These are phyloP conservation scores for Meiosimyza decipiens DNA, from an alignment of 2,888 invertebrate genomes.

Conservation along the genomic window DNA sequence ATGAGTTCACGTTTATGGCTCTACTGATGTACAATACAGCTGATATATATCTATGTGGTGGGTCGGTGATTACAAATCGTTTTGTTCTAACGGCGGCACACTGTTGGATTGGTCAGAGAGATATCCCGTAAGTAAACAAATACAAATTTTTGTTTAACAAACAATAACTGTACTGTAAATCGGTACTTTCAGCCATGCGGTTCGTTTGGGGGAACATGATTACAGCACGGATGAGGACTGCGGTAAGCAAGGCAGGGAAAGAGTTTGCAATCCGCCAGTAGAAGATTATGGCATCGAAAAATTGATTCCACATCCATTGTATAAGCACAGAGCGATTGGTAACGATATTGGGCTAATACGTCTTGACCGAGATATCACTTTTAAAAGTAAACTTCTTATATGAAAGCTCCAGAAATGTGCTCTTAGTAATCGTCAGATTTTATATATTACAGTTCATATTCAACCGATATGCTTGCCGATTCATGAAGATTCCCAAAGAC, in stretches of 20 bases:
- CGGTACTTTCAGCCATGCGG: constrained; percentile 53
- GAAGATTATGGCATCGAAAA: constrained; percentile 62
- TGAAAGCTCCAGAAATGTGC: neutral
- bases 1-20: constrained; percentile 82
- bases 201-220: constrained; percentile 67
- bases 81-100: constrained; percentile 63
- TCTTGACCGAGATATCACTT: constrained; percentile 54
- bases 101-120: constrained; percentile 47
- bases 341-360: constrained; percentile 74
- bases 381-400: constrained; percentile 41
- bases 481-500: constrained; percentile 38
- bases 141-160: neutral
- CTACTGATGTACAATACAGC: constrained; percentile 71
- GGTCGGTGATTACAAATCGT: constrained; percentile 56
- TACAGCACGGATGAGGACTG: constrained; percentile 59
- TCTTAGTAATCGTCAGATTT: neutral
- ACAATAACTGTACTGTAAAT: neutral
- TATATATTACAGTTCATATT: constrained; percentile 49
- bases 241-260: constrained; percentile 41
- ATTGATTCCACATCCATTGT: constrained; percentile 69
- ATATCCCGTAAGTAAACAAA: constrained; percentile 50
- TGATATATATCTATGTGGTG: constrained; percentile 62
- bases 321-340: constrained; percentile 59
- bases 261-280: constrained; percentile 59
- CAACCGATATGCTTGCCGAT: constrained; percentile 60